Evolutionary conservation across 2,888 invertebrate species (phyloP).

Genomic region (Xestia sexstrigata): DNA sequence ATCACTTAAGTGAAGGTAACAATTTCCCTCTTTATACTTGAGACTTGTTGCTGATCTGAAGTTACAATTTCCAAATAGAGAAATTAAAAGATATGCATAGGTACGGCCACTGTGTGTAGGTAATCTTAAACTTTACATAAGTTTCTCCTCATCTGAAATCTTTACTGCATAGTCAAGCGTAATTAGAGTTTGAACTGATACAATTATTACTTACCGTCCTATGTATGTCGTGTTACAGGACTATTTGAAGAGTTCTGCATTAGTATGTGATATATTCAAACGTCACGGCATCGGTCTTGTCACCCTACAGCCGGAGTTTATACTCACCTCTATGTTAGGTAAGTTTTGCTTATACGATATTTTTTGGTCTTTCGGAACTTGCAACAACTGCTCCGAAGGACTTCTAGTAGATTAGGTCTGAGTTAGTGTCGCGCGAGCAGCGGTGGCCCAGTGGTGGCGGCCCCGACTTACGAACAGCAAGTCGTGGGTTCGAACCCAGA

Average conservation of each 20-base stretch:
- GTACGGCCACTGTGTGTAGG: not conserved
- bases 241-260: constrained; percentile 85
- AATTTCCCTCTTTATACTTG: not conserved
- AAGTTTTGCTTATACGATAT: constrained; percentile 44
- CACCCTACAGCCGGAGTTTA: constrained; percentile 97
- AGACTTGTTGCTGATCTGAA: constrained; percentile 1
- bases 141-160: constrained; percentile 23
- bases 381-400: not conserved
- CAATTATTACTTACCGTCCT: not conserved
- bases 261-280: constrained; percentile 93
- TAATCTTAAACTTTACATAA: constrained; percentile 15
- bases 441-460: no score
- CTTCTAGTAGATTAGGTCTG: not conserved
- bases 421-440: no score
- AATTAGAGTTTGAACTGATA: not conserved
- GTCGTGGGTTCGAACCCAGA: no score
- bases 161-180: constrained; percentile 1
- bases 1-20: not conserved
- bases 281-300: constrained; percentile 95
- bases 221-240: constrained; percentile 74
- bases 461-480: no score
- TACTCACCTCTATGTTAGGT: constrained; percentile 77
- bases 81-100: constrained; percentile 13
- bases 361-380: not conserved
- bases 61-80: not conserved